Percentiles rank a stretch among this genome's conserved stretches.
Evolutionary conservation across 2,888 invertebrate species (phyloP).

Genomic region (Diogma glabrata): DNA sequence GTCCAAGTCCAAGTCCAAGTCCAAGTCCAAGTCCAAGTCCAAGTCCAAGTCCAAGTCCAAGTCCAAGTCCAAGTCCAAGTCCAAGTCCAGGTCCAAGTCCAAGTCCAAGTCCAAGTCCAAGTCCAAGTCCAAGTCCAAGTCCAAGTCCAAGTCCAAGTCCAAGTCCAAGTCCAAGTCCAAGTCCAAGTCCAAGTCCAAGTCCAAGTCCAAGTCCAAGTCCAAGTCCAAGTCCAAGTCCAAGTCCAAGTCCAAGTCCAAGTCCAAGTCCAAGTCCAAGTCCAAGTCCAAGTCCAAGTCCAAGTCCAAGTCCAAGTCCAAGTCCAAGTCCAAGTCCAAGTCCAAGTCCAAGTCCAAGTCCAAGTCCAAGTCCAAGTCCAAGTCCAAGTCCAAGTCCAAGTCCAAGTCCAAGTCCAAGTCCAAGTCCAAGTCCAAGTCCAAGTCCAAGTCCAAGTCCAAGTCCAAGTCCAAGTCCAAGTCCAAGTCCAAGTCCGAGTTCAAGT

Average conservation of each 20-base stretch:
- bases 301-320: not conserved
- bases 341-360: not conserved
- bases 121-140: not conserved
- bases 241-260: not conserved
- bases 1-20: not conserved
- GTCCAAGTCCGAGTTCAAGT: not conserved
- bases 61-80: not conserved
- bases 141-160: not conserved
- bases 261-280: not conserved
- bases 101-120: not conserved
- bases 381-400: not conserved
- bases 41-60: not conserved
- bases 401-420: not conserved
- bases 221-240: not conserved
- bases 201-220: not conserved
- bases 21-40: not conserved
- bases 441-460: not conserved
- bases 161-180: not conserved
- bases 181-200: not conserved
- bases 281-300: not conserved
- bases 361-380: not conserved
- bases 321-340: not conserved
- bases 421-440: not conserved
- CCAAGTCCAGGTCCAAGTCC: not conserved
- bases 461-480: not conserved